Conservation (phyloP, 2,888 invertebrate species). For the Phorcus lineatus region DNA sequence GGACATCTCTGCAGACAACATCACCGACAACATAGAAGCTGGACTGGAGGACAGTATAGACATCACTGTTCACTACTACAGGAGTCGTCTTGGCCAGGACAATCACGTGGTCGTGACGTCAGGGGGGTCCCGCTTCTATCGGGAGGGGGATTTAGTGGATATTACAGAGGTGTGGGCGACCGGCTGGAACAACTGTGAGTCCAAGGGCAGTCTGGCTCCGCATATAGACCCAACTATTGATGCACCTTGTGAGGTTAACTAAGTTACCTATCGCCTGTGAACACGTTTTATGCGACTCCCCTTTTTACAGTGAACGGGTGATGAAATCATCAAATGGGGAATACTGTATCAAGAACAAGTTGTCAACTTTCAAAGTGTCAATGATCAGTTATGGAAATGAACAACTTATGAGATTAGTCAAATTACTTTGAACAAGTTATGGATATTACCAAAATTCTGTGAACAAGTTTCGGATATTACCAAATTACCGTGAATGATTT, state of each 20-base stretch:
- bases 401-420: too few species aligned
- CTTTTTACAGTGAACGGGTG: too few species aligned
- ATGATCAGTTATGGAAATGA: too few species aligned
- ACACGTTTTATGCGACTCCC: too few species aligned
- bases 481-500: too few species aligned
- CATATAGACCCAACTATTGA: constrained; percentile 37
- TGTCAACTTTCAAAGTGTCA: too few species aligned
- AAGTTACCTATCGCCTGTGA: neutral
- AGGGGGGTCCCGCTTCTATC: constrained; percentile 24
- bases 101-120: constrained; percentile 20
- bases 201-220: constrained; percentile 57
- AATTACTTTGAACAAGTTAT: too few species aligned
- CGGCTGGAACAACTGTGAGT: constrained; percentile 58
- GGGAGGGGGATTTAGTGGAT: constrained; percentile 43
- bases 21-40: constrained; percentile 31
- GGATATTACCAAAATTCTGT: too few species aligned
- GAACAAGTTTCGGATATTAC: too few species aligned
- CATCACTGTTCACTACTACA: constrained; percentile 50
- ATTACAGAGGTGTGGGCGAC: constrained; percentile 59
- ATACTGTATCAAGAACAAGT: too few species aligned
- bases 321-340: too few species aligned
- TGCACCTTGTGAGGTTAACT: constrained; percentile 38
- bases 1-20: constrained; percentile 22
- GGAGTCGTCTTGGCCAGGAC: constrained; percentile 36
- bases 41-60: constrained; percentile 30